Base-by-base conservation (phyloP, 2,797 vertebrate species). In the Lepus townsendii region DNA sequence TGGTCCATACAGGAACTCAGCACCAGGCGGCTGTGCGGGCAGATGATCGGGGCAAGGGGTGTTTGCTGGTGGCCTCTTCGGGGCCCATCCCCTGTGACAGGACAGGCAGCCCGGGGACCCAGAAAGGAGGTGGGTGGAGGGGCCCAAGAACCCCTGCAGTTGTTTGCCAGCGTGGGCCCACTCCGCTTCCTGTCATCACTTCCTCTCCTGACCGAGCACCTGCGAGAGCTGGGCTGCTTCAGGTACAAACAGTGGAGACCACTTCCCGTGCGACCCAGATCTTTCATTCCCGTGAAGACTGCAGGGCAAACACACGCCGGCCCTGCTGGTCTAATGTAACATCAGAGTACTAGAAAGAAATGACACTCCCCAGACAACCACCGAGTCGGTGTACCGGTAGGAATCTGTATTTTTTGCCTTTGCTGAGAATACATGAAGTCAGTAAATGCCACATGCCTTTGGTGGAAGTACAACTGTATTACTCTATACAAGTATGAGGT, bases 321-420 rank as follows among this genome's bases (percentile, higher is more conserved):
- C 27, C 80, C 85, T 90, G 95, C 76, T 9, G 1, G 65, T 42
- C 85, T 52, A 0, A 7, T 5, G 38, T 24, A 32, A 60, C 78
- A 30, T 10, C 32, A 71, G 83, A 65, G 65, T 19, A 3, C n/a
- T 11, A 65, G 26, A 78, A 84, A 72, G 63, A 72, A 82, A 91
- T 1, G 24, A 10, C 52, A 12, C 27, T 3, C n/a, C 42, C 22
- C 93, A 96, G 78, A 90, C 27, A 96, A 91, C 62, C 92, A 65
- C n/a, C 66, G 62, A 97, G 91, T 54, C 95, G 4, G 91, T 73
- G 62, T 27, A 62, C 86, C 92, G 84, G 94, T 82, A 97, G 96
- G 96, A 97, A 95, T 96, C 63, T 97, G 75, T 97, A 96, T 97
- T 97, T 96, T 97, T 95, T 82, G 79, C 94, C 85, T 96, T 94